These are phyloP conservation scores for Panulirus ornatus DNA, from an alignment of 1,140 invertebrate genomes.

Conservation along the genomic window DNA sequence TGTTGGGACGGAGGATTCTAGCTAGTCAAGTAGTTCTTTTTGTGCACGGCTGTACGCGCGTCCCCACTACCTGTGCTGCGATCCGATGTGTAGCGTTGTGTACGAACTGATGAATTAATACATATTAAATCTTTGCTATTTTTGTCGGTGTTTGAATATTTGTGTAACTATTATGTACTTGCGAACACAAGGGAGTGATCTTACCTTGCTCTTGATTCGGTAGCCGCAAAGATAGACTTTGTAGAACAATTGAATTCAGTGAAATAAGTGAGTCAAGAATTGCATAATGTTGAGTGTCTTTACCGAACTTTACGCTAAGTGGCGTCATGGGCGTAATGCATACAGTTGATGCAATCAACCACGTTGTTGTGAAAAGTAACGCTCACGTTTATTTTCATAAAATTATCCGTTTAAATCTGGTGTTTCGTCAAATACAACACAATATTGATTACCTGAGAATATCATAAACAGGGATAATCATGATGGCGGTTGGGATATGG, in stretches of 20 bases:
- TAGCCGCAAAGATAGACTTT: no score
- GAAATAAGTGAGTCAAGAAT: no score
- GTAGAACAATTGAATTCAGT: no score
- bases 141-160: no score
- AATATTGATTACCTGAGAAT: neutral
- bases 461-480: neutral
- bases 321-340: neutral
- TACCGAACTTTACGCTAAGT: no score
- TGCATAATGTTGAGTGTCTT: no score
- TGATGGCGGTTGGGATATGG: neutral
- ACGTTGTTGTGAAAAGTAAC: neutral
- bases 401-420: neutral
- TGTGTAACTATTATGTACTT: no score
- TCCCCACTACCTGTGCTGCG: conserved; percentile 71
- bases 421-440: neutral
- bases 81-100: conserved; percentile 68
- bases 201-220: no score
- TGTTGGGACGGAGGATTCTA: no score
- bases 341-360: neutral
- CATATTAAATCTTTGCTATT: conserved; percentile 14
- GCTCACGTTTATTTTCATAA: no score
- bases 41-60: conserved; percentile 46
- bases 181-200: no score
- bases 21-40: neutral
- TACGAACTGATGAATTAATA: conserved; percentile 62